A percentile compares a stretch with the other conserved stretches of the same genome.
Conservation (phyloP, 2,888 invertebrate genomes). For the Pandemis cinnamomeana region DNA sequence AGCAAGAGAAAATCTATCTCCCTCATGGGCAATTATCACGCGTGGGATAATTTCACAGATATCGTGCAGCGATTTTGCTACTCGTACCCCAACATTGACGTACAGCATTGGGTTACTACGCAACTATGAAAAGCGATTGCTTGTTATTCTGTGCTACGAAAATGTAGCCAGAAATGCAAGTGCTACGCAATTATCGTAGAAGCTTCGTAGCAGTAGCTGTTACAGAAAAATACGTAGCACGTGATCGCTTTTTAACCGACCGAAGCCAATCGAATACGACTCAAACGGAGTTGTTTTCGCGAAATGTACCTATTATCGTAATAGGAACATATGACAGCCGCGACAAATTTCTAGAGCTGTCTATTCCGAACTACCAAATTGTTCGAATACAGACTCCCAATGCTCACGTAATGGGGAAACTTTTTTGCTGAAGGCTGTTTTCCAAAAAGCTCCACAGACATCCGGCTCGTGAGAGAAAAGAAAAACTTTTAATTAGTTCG, state of each 20-base stretch:
- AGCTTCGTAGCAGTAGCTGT: not conserved
- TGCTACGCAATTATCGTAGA: slow-evolving; percentile 3
- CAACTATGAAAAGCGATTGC: not conserved
- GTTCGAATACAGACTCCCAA: slow-evolving; percentile 36
- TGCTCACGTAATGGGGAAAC: slow-evolving; percentile 47
- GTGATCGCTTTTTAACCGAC: not conserved
- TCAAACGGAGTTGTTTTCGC: not conserved
- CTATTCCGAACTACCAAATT: slow-evolving; percentile 14
- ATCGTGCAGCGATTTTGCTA: not conserved
- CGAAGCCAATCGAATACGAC: not conserved
- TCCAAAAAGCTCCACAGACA: slow-evolving; percentile 47
- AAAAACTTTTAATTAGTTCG: slow-evolving; percentile 53
- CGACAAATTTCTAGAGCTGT: slow-evolving; percentile 8
- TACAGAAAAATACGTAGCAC: not conserved
- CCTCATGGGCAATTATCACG: too few relatives aligned
- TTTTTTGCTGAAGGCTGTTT: slow-evolving; percentile 47
- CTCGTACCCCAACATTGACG: not conserved
- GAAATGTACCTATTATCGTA: not conserved
- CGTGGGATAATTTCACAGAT: too few relatives aligned
- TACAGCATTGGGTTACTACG: not conserved
- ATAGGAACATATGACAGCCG: not conserved
- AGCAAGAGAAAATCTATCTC: too few relatives aligned
- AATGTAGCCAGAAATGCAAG: not conserved
- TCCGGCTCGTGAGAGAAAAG: slow-evolving; percentile 46
- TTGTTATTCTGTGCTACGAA: not conserved